Evolutionary conservation across 2,113 vertebrate genomes (phyloP).

Genomic region (Semnornis frantzii): DNA sequence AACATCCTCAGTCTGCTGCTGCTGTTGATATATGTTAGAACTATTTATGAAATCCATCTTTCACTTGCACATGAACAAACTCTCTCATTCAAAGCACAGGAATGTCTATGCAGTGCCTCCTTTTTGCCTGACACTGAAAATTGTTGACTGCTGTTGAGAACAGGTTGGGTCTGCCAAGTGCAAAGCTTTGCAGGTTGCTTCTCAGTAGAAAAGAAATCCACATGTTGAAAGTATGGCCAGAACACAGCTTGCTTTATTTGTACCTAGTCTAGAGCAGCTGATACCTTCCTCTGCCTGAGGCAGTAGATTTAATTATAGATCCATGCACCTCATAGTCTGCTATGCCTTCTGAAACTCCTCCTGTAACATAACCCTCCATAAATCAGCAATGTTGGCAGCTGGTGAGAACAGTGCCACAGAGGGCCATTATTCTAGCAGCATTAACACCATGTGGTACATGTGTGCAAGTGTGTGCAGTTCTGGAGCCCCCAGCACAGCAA

Average conservation of each 20-base stretch:
- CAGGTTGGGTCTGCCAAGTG: not conserved
- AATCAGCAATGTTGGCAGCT: not conserved
- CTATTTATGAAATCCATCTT: slow-evolving; percentile 3
- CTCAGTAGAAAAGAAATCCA: not conserved
- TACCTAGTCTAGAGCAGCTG: not conserved
- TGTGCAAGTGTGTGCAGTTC: not conserved
- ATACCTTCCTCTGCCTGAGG: not conserved
- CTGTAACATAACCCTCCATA: not conserved
- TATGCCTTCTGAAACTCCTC: not conserved
- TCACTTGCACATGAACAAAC: slow-evolving; percentile 7
- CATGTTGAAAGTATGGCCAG: not conserved
- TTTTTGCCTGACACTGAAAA: slow-evolving; percentile 3
- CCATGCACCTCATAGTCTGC: not conserved
- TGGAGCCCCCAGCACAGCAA: too few species aligned
- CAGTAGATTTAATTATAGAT: not conserved
- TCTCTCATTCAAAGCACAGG: not conserved
- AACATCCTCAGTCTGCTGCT: not conserved
- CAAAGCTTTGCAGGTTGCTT: not conserved
- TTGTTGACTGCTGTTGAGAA: not conserved
- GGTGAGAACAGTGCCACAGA: not conserved
- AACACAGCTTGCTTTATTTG: not conserved
- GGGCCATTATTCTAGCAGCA: not conserved
- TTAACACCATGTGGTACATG: not conserved
- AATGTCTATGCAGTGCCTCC: not conserved
- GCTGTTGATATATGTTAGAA: not conserved